These are phyloP conservation scores for Mactra quadrangularis DNA, from an alignment of 1,140 invertebrate genomes.

Conservation along the genomic window DNA sequence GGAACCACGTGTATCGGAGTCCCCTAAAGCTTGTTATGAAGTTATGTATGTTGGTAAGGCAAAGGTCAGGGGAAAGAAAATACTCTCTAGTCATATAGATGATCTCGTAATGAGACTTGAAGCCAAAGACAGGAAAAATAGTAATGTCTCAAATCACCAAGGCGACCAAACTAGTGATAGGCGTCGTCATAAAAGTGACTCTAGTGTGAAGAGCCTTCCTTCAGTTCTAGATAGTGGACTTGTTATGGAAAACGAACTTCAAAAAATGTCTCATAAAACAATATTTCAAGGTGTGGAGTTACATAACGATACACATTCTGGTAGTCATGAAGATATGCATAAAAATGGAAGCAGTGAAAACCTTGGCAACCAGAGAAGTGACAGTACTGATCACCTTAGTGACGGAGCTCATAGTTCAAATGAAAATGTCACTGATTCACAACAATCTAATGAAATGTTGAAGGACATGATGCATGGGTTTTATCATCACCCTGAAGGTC, in stretches of 20 bases:
- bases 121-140: conserved; percentile 89
- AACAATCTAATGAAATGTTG: conserved; percentile 31
- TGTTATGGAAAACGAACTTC: conserved; percentile 78
- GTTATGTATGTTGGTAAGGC: conserved; percentile 77
- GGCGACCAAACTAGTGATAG: conserved; percentile 63
- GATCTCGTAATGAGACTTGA: conserved; percentile 94
- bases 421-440: conserved; percentile 39
- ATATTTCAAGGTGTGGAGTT: conserved; percentile 51
- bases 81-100: conserved; percentile 94
- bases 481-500: conserved; percentile 48
- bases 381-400: conserved; percentile 45
- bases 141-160: conserved; percentile 45
- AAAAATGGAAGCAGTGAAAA: not conserved
- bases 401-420: conserved; percentile 44
- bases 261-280: conserved; percentile 38
- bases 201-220: conserved; percentile 79
- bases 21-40: conserved; percentile 71
- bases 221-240: conserved; percentile 74
- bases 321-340: conserved; percentile 72
- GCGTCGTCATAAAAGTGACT: conserved; percentile 79
- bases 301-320: conserved; percentile 64
- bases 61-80: conserved; percentile 87
- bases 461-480: conserved; percentile 44
- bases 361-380: conserved; percentile 11
- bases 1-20: conserved; percentile 59